phyloP scores from a whole-genome alignment of 2,888 invertebrate genomes.

The Acleris literana region DNA sequence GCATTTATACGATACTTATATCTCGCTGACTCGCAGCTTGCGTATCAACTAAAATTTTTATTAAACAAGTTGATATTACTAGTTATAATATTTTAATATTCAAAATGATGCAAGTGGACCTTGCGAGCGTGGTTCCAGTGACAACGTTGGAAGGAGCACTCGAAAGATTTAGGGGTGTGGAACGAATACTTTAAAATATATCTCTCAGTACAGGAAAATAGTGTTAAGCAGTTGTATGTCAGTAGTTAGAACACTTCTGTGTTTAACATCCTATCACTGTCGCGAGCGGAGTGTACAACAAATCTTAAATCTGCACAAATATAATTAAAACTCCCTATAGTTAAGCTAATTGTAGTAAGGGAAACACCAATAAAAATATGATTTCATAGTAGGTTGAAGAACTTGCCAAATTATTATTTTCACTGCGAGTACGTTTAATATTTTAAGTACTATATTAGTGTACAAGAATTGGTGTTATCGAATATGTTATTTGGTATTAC shows the following conservation, averaged over 20 bases:
- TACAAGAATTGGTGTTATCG: constrained; percentile 23
- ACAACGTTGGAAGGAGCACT: constrained; percentile 24
- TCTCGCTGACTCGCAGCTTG: constrained; percentile 30
- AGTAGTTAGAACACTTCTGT: constrained; percentile 71
- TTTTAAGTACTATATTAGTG: constrained; percentile 6
- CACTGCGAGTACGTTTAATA: constrained; percentile 6
- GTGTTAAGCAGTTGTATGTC: constrained; percentile 70
- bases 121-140: constrained; percentile 18
- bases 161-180: constrained; percentile 40
- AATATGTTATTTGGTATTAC: constrained; percentile 8
- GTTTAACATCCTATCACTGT: constrained; percentile 50
- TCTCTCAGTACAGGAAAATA: constrained; percentile 83
- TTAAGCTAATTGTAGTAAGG: constrained; percentile 22
- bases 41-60: constrained; percentile 28
- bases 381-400: constrained; percentile 16
- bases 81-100: constrained; percentile 33
- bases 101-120: constrained; percentile 30
- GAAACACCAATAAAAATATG: constrained; percentile 29
- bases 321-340: constrained; percentile 26
- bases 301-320: constrained; percentile 35
- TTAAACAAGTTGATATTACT: constrained; percentile 26
- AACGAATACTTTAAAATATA: constrained; percentile 73
- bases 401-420: constrained; percentile 30
- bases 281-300: constrained; percentile 30
- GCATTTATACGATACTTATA: constrained; percentile 31